Percentiles rank a stretch among this genome's conserved stretches.
Conservation (phyloP, 2,888 invertebrate species). For the Stegophylla sp. region DNA sequence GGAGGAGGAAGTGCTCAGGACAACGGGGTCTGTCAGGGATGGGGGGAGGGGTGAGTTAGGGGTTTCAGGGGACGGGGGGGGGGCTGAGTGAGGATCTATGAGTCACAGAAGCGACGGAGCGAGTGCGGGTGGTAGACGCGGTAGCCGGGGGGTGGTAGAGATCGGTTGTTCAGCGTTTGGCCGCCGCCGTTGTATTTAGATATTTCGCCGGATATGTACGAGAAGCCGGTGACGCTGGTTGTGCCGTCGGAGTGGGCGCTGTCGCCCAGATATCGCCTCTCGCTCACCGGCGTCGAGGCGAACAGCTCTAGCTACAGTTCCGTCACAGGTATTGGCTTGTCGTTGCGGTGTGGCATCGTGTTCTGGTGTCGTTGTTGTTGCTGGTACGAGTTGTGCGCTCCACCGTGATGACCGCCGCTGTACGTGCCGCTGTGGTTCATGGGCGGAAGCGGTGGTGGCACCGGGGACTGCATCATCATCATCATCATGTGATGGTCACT, state of each 20-base stretch:
- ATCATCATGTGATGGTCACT: constrained; percentile 46
- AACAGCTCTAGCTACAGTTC: constrained; percentile 96
- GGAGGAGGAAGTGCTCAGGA: not conserved
- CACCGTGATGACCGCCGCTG: constrained; percentile 6
- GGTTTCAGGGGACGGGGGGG: not conserved
- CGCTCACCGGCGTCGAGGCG: constrained; percentile 79
- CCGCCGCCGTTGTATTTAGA: constrained; percentile 36
- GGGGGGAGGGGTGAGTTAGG: not conserved
- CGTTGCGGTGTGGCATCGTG: constrained; percentile 64
- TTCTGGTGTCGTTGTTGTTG: constrained; percentile 67
- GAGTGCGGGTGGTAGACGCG: constrained; percentile 53
- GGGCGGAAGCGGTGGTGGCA: not conserved
- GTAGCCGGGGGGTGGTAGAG: constrained; percentile 21
- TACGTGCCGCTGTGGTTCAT: constrained; percentile 20
- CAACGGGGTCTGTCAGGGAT: not conserved
- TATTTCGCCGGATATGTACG: constrained; percentile 74
- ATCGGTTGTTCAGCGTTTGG: constrained; percentile 43
- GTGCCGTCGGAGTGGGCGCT: constrained; percentile 69
- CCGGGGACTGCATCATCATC: constrained; percentile 18
- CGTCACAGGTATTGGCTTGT: constrained; percentile 82
- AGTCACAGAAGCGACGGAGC: constrained; percentile 44
- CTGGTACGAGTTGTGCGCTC: too few relatives aligned
- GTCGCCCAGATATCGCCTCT: constrained; percentile 73
- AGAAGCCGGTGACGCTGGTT: constrained; percentile 77
- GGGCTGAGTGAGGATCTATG: not conserved